Percentiles rank a stretch among this genome's conserved stretches.
phyloP scores from a whole-genome alignment of 2,113 vertebrate species.

The Cyprinodon tularosa region DNA sequence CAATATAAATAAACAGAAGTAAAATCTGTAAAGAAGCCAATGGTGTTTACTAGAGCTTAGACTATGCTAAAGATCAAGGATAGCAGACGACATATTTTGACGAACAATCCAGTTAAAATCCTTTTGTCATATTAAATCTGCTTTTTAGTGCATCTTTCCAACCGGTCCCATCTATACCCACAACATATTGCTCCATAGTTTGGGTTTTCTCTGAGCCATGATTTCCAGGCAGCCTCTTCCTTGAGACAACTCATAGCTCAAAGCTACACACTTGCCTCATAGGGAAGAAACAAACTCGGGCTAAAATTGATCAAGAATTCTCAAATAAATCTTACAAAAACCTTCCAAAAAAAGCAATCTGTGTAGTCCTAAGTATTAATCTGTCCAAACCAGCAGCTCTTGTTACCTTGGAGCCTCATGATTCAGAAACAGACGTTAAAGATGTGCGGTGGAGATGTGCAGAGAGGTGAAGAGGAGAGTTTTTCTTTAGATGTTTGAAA shows the following conservation, averaged over 20 bases:
- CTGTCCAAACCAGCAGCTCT: not conserved
- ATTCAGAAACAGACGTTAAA: not conserved
- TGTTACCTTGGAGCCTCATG: not conserved
- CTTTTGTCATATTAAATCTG: not conserved
- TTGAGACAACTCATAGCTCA: not conserved
- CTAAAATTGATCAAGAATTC: not conserved
- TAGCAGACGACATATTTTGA: not conserved
- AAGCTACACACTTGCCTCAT: not conserved
- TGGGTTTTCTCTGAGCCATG: not conserved
- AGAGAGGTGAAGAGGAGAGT: too few species aligned
- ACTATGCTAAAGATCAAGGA: not conserved
- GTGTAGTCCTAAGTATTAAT: not conserved
- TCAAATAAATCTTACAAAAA: not conserved
- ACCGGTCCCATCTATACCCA: not conserved
- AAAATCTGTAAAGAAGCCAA: not conserved
- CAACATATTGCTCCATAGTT: too few species aligned
- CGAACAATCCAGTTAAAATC: not conserved
- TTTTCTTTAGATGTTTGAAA: too few species aligned
- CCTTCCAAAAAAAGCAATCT: not conserved
- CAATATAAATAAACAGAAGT: not conserved
- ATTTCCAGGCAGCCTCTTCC: not conserved
- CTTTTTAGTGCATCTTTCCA: not conserved
- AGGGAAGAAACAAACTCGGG: not conserved
- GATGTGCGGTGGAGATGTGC: not conserved
- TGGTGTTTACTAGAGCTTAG: not conserved